These are phyloP conservation scores for sheep (Ovis aries) DNA, from an alignment of 2,113 vertebrate genomes.

Conservation along the genomic window ARS-UI_Ramb_v3.0 NC_056059.1:20656001-20656500, in stretches of 20 bases:
- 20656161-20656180: conserved; percentile 59
- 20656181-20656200: conserved; percentile 67
- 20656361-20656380: conserved; percentile 76
- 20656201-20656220: conserved; percentile 64
- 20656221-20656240: conserved; percentile 70
- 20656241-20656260: conserved; percentile 73
- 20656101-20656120: neutral
- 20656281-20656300: conserved; percentile 79
- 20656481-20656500: conserved; percentile 44
- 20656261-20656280: conserved; percentile 76
- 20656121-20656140: neutral
- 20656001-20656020: neutral
- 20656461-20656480: conserved; percentile 27
- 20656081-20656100: neutral
- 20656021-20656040: neutral
- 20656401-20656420: conserved; percentile 64
- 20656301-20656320: conserved; percentile 77
- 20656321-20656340: conserved; percentile 75
- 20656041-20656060: neutral
- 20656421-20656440: conserved; percentile 11
- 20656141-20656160: conserved; percentile 11
- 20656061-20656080: conserved; percentile 7
- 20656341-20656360: conserved; percentile 77
- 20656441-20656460: conserved; percentile 56
- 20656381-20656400: conserved; percentile 76